These are phyloP conservation scores for Alfaro cultratus DNA, from an alignment of 2,797 vertebrate species.

Conservation along the genomic window DNA sequence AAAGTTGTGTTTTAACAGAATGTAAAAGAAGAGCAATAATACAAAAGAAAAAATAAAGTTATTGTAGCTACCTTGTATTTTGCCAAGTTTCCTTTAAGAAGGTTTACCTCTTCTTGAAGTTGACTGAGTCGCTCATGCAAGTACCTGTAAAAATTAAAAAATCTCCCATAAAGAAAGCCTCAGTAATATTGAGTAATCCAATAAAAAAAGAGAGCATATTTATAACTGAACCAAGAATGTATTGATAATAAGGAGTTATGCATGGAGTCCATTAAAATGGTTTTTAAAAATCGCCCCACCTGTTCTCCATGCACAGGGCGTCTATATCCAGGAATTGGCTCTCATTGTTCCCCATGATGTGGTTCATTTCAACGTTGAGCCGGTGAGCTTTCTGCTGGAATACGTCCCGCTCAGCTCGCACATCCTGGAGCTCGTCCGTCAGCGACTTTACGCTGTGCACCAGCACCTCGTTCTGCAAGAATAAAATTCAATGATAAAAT, in stretches of 20 bases:
- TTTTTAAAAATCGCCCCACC: constrained; percentile 68
- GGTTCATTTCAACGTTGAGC: constrained; percentile 94
- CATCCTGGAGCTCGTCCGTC: constrained; percentile 92
- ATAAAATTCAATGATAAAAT: not conserved
- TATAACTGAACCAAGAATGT: not conserved
- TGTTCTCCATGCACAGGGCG: constrained; percentile 97
- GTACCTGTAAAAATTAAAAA: constrained; percentile 81
- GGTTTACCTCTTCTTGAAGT: constrained; percentile 91
- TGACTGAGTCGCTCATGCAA: constrained; percentile 94
- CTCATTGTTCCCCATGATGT: constrained; percentile 89
- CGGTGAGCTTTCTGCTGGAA: constrained; percentile 95
- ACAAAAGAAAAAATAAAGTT: not conserved
- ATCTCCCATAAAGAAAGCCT: not conserved
- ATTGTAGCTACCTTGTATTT: constrained; percentile 92
- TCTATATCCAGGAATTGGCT: constrained; percentile 93
- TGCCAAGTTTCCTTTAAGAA: constrained; percentile 91
- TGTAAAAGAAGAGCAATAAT: not conserved
- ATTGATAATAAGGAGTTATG: not conserved
- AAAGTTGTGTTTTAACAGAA: not conserved
- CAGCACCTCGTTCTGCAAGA: constrained; percentile 87
- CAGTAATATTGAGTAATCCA: not conserved
- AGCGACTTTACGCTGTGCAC: constrained; percentile 90
- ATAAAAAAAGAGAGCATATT: not conserved
- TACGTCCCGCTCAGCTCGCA: constrained; percentile 90
- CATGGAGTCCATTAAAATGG: not conserved